These are phyloP conservation scores for Leptonema lineaticorne DNA, from an alignment of 1,140 invertebrate genomes.

Conservation along the genomic window DNA sequence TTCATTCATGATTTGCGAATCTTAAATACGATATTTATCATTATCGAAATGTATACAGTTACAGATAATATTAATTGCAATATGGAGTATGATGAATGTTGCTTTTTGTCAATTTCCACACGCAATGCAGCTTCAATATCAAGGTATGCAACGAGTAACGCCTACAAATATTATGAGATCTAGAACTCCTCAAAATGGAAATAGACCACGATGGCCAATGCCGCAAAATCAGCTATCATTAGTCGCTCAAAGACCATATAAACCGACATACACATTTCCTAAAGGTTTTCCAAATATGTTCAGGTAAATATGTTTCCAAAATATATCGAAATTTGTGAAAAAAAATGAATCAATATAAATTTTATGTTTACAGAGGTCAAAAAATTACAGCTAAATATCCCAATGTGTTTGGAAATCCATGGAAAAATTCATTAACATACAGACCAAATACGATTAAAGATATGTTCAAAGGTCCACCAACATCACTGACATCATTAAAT, in stretches of 20 bases:
- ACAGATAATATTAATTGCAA: not conserved
- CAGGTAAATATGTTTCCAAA: conserved; percentile 20
- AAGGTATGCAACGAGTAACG: not conserved
- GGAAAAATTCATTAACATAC: conserved; percentile 28
- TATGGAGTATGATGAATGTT: conserved; percentile 8
- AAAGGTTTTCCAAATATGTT: conserved; percentile 33
- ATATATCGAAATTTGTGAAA: not conserved
- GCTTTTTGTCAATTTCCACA: conserved; percentile 12
- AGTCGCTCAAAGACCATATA: conserved; percentile 21
- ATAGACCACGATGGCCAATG: conserved; percentile 20
- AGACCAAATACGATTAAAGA: conserved; percentile 12
- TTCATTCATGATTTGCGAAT: too few species aligned
- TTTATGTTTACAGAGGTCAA: conserved; percentile 32
- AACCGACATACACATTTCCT: conserved; percentile 18
- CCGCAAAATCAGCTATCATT: conserved; percentile 6
- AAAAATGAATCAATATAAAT: conserved; percentile 4
- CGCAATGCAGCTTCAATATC: conserved; percentile 20
- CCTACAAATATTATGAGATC: not conserved
- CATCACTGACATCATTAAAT: not conserved
- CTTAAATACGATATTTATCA: not conserved
- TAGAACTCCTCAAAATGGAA: not conserved
- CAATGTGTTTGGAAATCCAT: conserved; percentile 7
- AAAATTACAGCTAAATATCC: conserved; percentile 19
- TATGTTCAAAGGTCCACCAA: conserved; percentile 1
- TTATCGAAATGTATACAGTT: not conserved